Evolutionary conservation across 2,113 vertebrate species (phyloP).

Genomic region (Bujurquina vittata): DNA sequence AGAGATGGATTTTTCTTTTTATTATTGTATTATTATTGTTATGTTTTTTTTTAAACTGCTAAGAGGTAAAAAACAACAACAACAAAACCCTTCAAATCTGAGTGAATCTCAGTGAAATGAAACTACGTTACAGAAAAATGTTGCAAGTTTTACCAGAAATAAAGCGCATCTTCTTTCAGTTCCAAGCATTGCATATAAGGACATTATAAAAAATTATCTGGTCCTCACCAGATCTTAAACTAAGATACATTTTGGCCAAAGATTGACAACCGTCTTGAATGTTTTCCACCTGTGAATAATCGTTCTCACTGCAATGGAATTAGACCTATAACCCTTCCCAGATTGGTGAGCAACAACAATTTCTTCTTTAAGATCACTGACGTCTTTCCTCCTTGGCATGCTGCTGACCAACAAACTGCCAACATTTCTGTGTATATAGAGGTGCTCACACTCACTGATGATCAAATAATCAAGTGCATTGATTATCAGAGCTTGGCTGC

Average conservation of each 20-base stretch:
- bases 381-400: not conserved
- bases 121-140: not conserved
- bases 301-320: not conserved
- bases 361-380: not conserved
- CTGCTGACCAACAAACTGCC: not conserved
- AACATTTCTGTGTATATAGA: not conserved
- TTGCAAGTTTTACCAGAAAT: not conserved
- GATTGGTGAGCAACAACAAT: fast-evolving
- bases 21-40: too few relatives aligned
- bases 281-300: not conserved
- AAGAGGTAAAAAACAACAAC: not conserved
- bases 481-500: not conserved
- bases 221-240: not conserved
- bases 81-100: not conserved
- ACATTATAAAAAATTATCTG: not conserved
- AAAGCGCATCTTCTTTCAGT: not conserved
- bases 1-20: too few relatives aligned
- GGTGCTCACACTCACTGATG: not conserved
- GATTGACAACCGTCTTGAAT: not conserved
- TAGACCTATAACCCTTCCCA: not conserved
- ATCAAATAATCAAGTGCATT: not conserved
- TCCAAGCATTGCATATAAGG: not conserved
- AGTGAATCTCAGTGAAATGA: not conserved
- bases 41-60: too few relatives aligned
- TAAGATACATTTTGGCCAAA: not conserved